Conservation (phyloP, 2,888 invertebrate genomes). For the Tryphoninae sp. region DNA sequence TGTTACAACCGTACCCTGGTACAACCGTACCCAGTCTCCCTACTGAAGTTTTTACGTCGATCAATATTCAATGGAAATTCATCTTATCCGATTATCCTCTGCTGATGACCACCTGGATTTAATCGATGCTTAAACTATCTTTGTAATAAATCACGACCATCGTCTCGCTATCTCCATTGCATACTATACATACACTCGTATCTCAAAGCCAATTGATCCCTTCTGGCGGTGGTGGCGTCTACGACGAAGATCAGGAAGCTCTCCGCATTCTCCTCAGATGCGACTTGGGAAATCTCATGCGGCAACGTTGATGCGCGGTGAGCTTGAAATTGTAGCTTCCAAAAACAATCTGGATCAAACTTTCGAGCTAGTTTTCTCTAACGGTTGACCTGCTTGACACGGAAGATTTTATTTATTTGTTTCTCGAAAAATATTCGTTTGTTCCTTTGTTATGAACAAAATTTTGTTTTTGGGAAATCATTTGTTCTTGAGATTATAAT, state of each 20-base stretch:
- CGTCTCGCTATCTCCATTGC: not conserved
- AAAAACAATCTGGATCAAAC: slow-evolving; percentile 18
- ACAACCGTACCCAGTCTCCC: too few species aligned
- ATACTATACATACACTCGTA: slow-evolving; percentile 18
- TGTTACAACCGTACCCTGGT: too few species aligned
- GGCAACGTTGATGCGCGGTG: slow-evolving; percentile 1
- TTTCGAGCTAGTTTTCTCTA: not conserved
- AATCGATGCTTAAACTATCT: slow-evolving; percentile 26
- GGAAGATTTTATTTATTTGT: too few species aligned
- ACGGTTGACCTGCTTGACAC: too few species aligned
- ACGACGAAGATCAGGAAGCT: slow-evolving; percentile 51
- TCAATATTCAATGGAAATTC: too few species aligned
- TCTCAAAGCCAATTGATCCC: slow-evolving; percentile 49
- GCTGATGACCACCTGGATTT: slow-evolving; percentile 3
- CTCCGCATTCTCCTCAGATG: slow-evolving; percentile 12
- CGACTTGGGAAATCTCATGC: slow-evolving; percentile 19
- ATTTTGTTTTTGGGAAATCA: too few species aligned
- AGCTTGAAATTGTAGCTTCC: not conserved
- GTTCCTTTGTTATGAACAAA: too few species aligned
- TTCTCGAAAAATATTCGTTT: too few species aligned
- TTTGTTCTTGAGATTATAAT: too few species aligned
- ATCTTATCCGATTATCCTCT: not conserved
- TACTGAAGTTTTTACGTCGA: too few species aligned
- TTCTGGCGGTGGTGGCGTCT: slow-evolving; percentile 27
- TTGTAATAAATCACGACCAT: not conserved